Evolutionary conservation across 2,113 vertebrate genomes (phyloP).

Genomic region (Lethenteron camtschaticum): DNA sequence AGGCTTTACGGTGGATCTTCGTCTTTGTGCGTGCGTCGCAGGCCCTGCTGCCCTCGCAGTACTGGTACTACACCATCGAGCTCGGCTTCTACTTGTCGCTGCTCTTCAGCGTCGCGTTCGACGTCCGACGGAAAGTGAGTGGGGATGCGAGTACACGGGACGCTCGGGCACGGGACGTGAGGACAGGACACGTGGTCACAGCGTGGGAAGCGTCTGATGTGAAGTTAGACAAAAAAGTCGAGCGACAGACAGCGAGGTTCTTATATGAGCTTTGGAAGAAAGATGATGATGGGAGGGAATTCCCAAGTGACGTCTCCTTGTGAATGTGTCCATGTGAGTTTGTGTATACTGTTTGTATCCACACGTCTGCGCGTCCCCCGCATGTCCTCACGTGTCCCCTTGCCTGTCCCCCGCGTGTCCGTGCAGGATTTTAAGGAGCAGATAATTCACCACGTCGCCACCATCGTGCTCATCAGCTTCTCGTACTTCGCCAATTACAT

Average conservation of each 20-base stretch:
- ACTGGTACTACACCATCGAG: conserved; percentile 89
- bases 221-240: too few species aligned
- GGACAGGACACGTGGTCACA: too few species aligned
- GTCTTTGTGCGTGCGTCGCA: conserved; percentile 15
- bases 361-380: conserved; percentile 4
- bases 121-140: conserved; percentile 74
- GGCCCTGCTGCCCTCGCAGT: conserved; percentile 65
- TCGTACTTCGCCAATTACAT: conserved; percentile 87
- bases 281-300: too few species aligned
- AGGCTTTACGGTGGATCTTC: background rate
- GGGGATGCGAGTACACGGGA: background rate
- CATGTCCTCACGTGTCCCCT: background rate
- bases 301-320: too few species aligned
- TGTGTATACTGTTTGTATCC: too few species aligned
- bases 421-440: conserved; percentile 73
- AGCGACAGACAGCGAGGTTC: too few species aligned
- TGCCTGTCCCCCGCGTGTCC: conserved; percentile 6
- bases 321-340: too few species aligned
- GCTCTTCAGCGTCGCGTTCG: conserved; percentile 69
- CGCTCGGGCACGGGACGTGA: too few species aligned
- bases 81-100: conserved; percentile 72
- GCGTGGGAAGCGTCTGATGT: too few species aligned
- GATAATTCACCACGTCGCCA: conserved; percentile 72
- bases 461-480: conserved; percentile 79
- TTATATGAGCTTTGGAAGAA: too few species aligned